Conservation (phyloP, 2,797 vertebrate species). For the Alauda arvensis region DNA sequence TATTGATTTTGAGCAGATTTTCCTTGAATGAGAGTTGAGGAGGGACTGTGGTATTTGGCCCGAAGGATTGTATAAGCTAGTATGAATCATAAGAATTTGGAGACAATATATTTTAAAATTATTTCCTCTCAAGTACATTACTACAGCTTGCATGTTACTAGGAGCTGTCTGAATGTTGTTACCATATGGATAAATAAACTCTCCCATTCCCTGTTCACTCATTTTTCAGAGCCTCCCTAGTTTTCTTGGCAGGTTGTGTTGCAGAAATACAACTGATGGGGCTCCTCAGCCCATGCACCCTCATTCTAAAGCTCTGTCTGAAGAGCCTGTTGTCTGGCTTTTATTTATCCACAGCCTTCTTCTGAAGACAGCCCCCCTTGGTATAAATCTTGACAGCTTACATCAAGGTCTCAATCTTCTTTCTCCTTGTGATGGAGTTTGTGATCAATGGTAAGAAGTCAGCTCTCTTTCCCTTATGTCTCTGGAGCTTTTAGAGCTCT, state of each 20-base stretch:
- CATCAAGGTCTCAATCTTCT: conserved; percentile 47
- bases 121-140: conserved; percentile 31
- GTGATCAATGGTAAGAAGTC: conserved; percentile 59
- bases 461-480: conserved; percentile 51
- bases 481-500: conserved; percentile 65
- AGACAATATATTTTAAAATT: conserved; percentile 32
- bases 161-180: conserved; percentile 10
- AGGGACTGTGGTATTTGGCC: conserved; percentile 22
- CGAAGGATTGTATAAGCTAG: conserved; percentile 3
- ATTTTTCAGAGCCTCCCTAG: conserved; percentile 26
- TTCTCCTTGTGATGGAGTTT: conserved; percentile 45
- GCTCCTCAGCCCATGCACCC: conserved; percentile 16
- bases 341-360: conserved; percentile 41
- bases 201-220: not conserved
- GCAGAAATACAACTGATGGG: conserved; percentile 33
- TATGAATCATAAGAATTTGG: conserved; percentile 36
- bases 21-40: conserved; percentile 35
- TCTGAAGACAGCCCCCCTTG: conserved; percentile 23
- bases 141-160: not conserved
- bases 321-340: not conserved
- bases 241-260: conserved; percentile 29
- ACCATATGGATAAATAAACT: conserved; percentile 43
- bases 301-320: conserved; percentile 4
- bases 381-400: conserved; percentile 59
- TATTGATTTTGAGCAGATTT: conserved; percentile 30